These are phyloP conservation scores for Syrrhaptes paradoxus DNA, from an alignment of 2,113 vertebrate genomes.

Conservation along the genomic window DNA sequence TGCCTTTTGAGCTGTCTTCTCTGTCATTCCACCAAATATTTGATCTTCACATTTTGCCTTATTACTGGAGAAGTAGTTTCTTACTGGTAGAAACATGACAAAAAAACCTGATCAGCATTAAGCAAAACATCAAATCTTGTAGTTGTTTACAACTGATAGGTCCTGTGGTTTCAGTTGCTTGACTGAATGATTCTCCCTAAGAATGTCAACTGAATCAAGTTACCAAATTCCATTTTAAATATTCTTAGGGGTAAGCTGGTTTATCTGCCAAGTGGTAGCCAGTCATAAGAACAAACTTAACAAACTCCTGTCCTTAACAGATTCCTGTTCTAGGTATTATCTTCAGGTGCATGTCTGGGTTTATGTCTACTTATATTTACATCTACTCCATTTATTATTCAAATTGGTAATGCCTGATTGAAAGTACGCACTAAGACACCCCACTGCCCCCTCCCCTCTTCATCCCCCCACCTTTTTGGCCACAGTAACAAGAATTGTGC, in stretches of 20 bases:
- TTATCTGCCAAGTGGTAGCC: slow-evolving; percentile 4
- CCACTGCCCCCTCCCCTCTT: fast-evolving
- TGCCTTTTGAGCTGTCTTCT: neutral
- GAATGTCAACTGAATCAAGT: neutral
- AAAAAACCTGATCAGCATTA: neutral
- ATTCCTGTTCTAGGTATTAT: neutral
- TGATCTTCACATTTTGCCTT: neutral
- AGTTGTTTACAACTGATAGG: neutral
- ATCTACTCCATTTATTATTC: neutral
- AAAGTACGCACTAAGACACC: neutral
- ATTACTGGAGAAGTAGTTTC: neutral
- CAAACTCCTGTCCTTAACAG: neutral
- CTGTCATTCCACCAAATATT: neutral
- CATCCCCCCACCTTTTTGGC: neutral
- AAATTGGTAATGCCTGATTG: neutral
- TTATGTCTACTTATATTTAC: neutral
- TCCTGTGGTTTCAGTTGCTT: neutral
- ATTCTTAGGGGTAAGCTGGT: neutral
- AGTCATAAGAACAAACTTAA: neutral
- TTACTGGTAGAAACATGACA: neutral
- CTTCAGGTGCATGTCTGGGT: neutral
- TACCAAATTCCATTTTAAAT: neutral
- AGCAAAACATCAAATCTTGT: neutral
- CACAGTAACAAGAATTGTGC: neutral
- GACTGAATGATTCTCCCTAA: neutral